Evolutionary conservation across 2,888 invertebrate genomes (phyloP), one percentile per base, ranked within the genome.

Genomic region (Lasius platythorax): DNA sequence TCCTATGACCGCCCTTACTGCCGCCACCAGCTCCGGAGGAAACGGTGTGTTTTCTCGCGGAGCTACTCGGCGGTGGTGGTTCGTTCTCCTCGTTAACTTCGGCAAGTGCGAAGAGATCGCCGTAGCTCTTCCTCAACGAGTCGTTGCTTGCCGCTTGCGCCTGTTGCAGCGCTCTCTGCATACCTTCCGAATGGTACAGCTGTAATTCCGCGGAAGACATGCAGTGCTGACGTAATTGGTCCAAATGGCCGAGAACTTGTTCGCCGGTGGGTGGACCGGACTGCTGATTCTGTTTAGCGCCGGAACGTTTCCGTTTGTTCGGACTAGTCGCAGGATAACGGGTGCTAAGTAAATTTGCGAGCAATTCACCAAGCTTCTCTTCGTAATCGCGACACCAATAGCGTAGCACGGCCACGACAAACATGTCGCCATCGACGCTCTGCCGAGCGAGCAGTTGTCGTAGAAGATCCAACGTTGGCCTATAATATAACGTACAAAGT

Each of bases 321-420:
- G 99, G 99, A 88, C 98, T 98, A 50, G 98, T 98, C 83, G 97
- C 97, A 78, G 98, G 98, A 95, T 98, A 98, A 93, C 98, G 96
- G 87, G 97, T 97, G 93, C 97, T 98, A 93, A 98, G 96, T 85
- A 98, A 95, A 91, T 97, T 97, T 72, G 97, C 97, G 85, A 98
- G 96, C 88, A 98, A 96, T 95, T 98, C 98, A 6, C 97, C 98
- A 84, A 98, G 96, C 95, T 98, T 98, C 92, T 99, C 98, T 93
- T 99, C 98, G 93, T 97, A 97, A 92, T 98, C 98, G 92, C 98
- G 97, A 95, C 98, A 99, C 99, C 99, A 99, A 95, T 98, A 98
- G 93, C 98, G 98, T 89, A 99, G 95, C 58, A 98, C 97, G 4
- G 99, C 98, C 66, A 98, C 98, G 18, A 99, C 98, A 95, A 99